Evolutionary conservation across 1,140 invertebrate species (phyloP), one percentile per base, ranked within the genome.

Genomic region (Camponotus floridanus): DNA sequence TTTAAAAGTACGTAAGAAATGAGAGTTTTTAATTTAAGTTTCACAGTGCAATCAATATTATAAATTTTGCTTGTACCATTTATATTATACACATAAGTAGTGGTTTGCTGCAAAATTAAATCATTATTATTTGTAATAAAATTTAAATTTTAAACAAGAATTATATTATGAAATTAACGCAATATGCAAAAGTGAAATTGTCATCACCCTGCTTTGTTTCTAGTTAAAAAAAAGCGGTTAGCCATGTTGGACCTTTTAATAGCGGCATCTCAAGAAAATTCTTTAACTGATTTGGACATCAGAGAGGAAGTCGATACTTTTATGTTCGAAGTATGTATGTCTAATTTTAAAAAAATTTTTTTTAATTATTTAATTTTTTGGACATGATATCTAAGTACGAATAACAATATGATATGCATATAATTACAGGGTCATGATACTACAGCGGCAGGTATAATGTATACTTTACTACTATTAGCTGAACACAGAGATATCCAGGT

Each of bases 181-280:
- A 4, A 51, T 1, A 51, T 11, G 7, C 39, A 68, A 68, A 76
- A 57, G 7, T 11, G 5, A 13, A 42, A 64, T 8, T 70, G 4
- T 18, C 13, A 57, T 26, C 26, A 26, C 26, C 11, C 0, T 13
- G 42, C 64, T 81, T 59, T n/a, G 71, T 51, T 4, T 33, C 42
- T 45, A 92, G 90, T 76, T 57, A 93, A 93, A 42, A 97, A 96
- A 83, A 96, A 96, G 80, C 95, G 96, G 73, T 91, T 97, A 11
- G 97, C 98, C 6, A 98, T 99, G 95, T 93, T 99, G 18, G 98
- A 99, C 95, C 95, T 98, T 87, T 90, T 98, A 11, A 93, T 98
- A 90, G 95, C 95, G 13, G 95, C 96, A 74, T 95, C 95, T 64
- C 91, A 95, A 76, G 94, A 96, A 21, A 95, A 94, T 59, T 67